These are phyloP conservation scores for Tetrapedia diversipes DNA, from an alignment of 2,888 invertebrate genomes.

Conservation along the genomic window DNA sequence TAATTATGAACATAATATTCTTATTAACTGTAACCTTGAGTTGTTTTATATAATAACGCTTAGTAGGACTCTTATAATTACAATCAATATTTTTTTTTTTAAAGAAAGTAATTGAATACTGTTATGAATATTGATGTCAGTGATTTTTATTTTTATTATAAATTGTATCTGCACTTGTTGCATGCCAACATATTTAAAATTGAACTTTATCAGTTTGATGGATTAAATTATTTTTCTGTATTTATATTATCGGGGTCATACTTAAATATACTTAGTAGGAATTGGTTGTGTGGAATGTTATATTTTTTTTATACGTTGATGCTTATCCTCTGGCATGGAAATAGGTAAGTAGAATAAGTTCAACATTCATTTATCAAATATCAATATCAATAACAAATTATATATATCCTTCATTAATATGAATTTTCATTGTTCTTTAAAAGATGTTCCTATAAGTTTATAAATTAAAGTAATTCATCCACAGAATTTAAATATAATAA, in stretches of 20 bases:
- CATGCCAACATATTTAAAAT: constrained; percentile 40
- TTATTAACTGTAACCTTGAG: constrained; percentile 6
- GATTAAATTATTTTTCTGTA: constrained; percentile 5
- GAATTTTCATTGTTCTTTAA: constrained; percentile 1
- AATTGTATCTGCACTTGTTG: constrained; percentile 21
- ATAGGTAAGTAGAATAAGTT: constrained; percentile 86
- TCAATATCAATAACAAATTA: no score
- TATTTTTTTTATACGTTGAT: constrained; percentile 62
- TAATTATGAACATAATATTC: constrained; percentile 19
- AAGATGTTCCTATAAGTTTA: not conserved
- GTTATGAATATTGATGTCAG: not conserved
- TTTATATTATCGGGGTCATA: constrained; percentile 21
- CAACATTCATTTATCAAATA: constrained; percentile 18
- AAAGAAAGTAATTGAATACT: not conserved
- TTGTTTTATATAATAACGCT: constrained; percentile 19
- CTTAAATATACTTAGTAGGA: constrained; percentile 32
- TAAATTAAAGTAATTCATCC: not conserved
- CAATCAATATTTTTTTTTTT: not conserved
- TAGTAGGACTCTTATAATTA: constrained; percentile 11
- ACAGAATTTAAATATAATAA: not conserved
- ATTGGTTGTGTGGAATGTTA: constrained; percentile 55
- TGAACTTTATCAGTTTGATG: constrained; percentile 16
- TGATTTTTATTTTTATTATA: constrained; percentile 13
- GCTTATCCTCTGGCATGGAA: constrained; percentile 78
- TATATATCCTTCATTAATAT: not conserved